Percentiles rank a stretch among this genome's conserved stretches.
phyloP scores from a whole-genome alignment of 2,113 vertebrate species.

The Phylloscopus trochilus region DNA sequence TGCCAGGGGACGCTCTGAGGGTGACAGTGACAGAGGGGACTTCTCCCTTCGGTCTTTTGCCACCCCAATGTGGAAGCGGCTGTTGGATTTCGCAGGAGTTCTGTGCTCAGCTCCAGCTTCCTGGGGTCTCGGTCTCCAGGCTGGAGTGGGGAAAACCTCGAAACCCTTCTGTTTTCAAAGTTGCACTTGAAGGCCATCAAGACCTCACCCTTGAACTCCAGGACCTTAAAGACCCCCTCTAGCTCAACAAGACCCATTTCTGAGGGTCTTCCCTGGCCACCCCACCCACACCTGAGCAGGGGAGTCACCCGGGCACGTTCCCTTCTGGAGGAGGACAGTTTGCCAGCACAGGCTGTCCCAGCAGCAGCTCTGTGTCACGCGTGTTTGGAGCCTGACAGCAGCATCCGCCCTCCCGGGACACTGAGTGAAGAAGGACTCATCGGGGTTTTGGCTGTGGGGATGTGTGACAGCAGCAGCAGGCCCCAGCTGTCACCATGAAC shows the following conservation, averaged over 20 bases:
- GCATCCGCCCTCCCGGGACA: neutral
- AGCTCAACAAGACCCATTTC: neutral
- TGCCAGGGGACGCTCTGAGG: rapidly evolving
- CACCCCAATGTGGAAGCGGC: rapidly evolving
- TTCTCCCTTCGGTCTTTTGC: neutral
- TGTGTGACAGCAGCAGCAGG: neutral
- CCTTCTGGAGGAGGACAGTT: neutral
- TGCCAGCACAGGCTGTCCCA: neutral
- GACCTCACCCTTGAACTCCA: neutral
- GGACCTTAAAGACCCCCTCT: rapidly evolving
- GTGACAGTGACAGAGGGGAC: neutral
- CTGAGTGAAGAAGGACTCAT: neutral
- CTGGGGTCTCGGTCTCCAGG: neutral
- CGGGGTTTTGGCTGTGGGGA: neutral
- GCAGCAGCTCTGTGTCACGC: neutral
- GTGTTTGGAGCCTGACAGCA: neutral
- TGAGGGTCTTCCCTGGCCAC: neutral
- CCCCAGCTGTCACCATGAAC: neutral
- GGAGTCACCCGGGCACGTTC: neutral
- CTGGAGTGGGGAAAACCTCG: too few relatives aligned
- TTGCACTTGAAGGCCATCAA: neutral
- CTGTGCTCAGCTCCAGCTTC: neutral
- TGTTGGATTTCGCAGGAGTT: rapidly evolving
- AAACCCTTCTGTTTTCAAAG: neutral
- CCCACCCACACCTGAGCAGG: neutral